These are phyloP conservation scores for Ophiothrix spiculata DNA, from an alignment of 35 echinoderm and acorn worm genomes.

Conservation along the genomic window DNA sequence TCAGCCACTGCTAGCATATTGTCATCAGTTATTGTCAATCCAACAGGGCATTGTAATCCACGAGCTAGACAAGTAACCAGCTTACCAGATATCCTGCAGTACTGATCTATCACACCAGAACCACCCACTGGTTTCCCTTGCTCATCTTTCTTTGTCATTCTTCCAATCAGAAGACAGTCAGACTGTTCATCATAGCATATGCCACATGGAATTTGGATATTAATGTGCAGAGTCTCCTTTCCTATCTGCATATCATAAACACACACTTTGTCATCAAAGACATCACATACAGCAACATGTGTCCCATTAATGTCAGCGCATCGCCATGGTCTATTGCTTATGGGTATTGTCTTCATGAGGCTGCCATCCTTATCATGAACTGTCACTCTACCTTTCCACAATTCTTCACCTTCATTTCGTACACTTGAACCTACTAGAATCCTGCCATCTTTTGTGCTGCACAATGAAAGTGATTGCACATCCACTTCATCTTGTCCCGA, in stretches of 20 bases:
- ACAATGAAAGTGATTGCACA: no score
- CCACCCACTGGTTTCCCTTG: neutral
- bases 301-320: no score
- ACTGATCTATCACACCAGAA: neutral
- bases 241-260: neutral
- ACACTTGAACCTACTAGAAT: no score
- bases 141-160: neutral
- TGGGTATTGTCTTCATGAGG: no score
- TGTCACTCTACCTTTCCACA: no score
- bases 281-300: no score
- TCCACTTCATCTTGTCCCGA: no score
- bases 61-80: neutral
- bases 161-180: neutral
- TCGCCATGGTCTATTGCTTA: no score
- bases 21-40: neutral
- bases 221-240: neutral
- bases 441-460: no score
- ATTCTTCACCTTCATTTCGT: no score
- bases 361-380: no score
- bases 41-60: neutral
- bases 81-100: neutral
- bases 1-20: neutral
- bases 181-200: neutral
- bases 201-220: neutral
- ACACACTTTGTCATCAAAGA: neutral